These are phyloP conservation scores for Guaruba guarouba DNA, from an alignment of 2,113 vertebrate species.

Conservation along the genomic window DNA sequence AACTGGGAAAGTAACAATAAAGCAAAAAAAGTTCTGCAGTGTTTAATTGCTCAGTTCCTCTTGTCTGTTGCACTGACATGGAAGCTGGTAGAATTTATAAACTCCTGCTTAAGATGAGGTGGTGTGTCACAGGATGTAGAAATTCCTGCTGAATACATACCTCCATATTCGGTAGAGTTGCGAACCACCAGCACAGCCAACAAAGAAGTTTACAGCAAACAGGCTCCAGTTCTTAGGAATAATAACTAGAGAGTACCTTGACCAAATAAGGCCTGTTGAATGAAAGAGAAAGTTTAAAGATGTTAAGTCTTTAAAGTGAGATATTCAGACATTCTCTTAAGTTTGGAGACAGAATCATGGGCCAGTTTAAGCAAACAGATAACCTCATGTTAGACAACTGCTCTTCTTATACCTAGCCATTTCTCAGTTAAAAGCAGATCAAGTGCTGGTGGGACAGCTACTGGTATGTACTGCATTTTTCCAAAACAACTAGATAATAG, in stretches of 20 bases:
- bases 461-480: background rate
- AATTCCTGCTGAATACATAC: conserved; percentile 70
- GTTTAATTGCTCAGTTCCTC: background rate
- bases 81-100: background rate
- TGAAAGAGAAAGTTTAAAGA: background rate
- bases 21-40: background rate
- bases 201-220: conserved; percentile 96
- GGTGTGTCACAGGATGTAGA: background rate
- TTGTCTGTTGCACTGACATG: background rate
- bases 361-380: background rate
- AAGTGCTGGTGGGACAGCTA: background rate
- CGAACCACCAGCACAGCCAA: conserved; percentile 86
- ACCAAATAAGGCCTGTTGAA: conserved; percentile 93
- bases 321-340: background rate
- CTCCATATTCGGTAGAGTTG: conserved; percentile 95
- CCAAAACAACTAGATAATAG: background rate
- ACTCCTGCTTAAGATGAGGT: background rate
- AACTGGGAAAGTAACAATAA: background rate
- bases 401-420: background rate
- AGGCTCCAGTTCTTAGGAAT: conserved; percentile 98
- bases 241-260: conserved; percentile 96
- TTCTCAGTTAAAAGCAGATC: background rate
- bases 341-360: background rate
- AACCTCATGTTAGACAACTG: background rate
- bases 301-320: background rate